Evolutionary conservation across 2,797 vertebrate genomes (phyloP), one percentile per base, ranked within the genome.

Genomic region (Eidolon dupreanum): DNA sequence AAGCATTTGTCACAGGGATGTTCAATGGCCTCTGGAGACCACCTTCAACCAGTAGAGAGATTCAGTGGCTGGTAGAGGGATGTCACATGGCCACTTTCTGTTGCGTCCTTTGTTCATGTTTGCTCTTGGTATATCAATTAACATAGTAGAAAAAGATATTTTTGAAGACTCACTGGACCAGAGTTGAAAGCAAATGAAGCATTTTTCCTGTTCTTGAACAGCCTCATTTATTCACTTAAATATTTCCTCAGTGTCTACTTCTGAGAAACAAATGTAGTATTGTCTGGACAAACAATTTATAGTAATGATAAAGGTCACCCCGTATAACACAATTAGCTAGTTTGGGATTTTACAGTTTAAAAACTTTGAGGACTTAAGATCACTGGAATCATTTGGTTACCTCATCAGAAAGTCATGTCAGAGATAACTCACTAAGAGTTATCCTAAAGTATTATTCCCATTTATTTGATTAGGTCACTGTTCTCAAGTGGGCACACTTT

Each of bases 151-250:
- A 51, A 94, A 33, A 75, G 38, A 8, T 28, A 31, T 51, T 46
- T 84, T 65, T 0, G 31, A 83, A 53, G 78, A 70, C 3, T 16
- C 51, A 0, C 9, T 46, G 24, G 11, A 4, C 51, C 73, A 77
- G 61, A 85, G 22, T 28, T 65, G 73, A 94, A 79, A 92, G 28
- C 41, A 95, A 90, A 77, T 15, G 38, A 36, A 86, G 8, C 57
- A 79, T 71, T 93, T 77, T 59, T 87, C 31, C 8, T 26, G 38
- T 66, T 38, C 51, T 49, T 75, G 74, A 89, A 70, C 51, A 19
- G 31, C 22, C 57, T 38, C 26, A 13, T 71, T 86, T 94, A 82
- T 63, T 93, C 43, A 55, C 51, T 83, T 83, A 65, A 73, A 9
- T 81, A 84, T 82, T 68, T 91, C 63, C 68, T 73, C 71, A n/a